phyloP scores from a whole-genome alignment of 2,797 vertebrate genomes.

The Gambelia wislizenii region DNA sequence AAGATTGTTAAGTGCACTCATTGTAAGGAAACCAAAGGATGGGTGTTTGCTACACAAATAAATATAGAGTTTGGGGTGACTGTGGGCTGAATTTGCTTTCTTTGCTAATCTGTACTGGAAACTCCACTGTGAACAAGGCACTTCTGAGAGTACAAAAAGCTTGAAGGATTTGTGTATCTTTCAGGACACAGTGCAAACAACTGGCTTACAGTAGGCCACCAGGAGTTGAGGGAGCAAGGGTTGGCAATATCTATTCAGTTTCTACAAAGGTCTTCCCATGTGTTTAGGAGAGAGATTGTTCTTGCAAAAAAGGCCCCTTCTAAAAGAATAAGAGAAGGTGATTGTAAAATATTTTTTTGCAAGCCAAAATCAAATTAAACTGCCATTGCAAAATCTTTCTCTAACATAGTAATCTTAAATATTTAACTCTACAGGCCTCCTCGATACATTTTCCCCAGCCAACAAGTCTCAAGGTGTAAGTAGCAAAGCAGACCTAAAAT shows the following conservation, averaged over 20 bases:
- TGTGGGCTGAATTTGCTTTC: conserved; percentile 70
- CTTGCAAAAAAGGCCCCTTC: not conserved
- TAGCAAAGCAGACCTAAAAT: not conserved
- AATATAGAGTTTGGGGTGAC: conserved; percentile 76
- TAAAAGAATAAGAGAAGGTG: conserved; percentile 26
- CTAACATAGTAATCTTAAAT: not conserved
- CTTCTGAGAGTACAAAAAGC: conserved; percentile 87
- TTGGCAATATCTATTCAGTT: conserved; percentile 32
- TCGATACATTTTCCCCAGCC: not conserved
- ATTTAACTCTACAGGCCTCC: not conserved
- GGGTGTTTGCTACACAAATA: conserved; percentile 83
- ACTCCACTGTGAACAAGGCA: conserved; percentile 87
- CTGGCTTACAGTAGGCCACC: conserved; percentile 75
- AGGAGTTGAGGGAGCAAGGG: conserved; percentile 52
- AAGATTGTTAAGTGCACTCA: conserved; percentile 69
- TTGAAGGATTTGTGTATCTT: conserved; percentile 92
- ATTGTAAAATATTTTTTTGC: too few relatives aligned
- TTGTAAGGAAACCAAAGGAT: conserved; percentile 63
- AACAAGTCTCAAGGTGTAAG: not conserved
- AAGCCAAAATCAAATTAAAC: conserved; percentile 39
- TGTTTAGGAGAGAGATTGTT: not conserved
- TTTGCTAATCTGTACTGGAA: conserved; percentile 82
- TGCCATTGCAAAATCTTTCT: not conserved
- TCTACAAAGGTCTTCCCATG: not conserved
- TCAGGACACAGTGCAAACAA: conserved; percentile 90